A percentile compares a stretch with the other conserved stretches of the same genome.
Conservation (phyloP, 2,797 vertebrate genomes). For the Rhinella marina region DNA sequence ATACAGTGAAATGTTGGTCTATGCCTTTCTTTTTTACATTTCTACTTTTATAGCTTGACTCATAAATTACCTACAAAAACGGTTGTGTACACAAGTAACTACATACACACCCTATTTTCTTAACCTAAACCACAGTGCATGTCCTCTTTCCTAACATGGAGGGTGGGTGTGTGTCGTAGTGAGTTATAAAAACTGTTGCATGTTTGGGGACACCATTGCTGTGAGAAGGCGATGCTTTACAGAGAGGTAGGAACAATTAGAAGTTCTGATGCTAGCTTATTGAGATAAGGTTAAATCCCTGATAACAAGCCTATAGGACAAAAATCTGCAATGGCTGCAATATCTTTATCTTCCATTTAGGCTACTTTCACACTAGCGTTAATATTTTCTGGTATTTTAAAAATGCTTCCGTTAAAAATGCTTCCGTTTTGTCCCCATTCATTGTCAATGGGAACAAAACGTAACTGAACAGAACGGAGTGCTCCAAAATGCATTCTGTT, state of each 20-base stretch:
- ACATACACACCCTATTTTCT: slow-evolving; percentile 43
- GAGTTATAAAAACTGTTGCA: slow-evolving; percentile 21
- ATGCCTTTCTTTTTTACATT: background rate
- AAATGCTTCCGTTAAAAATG: too few species aligned
- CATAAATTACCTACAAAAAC: background rate
- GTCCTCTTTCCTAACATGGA: slow-evolving; percentile 18
- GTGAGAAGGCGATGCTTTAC: background rate
- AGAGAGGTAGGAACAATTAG: background rate
- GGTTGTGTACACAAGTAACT: background rate
- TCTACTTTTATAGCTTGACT: background rate
- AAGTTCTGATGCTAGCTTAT: background rate
- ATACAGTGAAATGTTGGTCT: too few species aligned
- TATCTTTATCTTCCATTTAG: background rate
- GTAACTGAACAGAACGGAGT: too few species aligned
- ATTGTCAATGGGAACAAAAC: too few species aligned
- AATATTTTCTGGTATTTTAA: too few species aligned
- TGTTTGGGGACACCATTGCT: background rate
- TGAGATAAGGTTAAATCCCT: background rate
- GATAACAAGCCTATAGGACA: background rate
- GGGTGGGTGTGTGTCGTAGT: slow-evolving; percentile 10
- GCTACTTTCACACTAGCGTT: too few species aligned
- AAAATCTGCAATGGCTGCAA: background rate
- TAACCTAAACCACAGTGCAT: slow-evolving; percentile 51
- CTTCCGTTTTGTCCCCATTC: too few species aligned
- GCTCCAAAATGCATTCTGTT: too few species aligned